Evolutionary conservation across 1,140 invertebrate genomes (phyloP).

Genomic region (Euwallacea fornicatus): DNA sequence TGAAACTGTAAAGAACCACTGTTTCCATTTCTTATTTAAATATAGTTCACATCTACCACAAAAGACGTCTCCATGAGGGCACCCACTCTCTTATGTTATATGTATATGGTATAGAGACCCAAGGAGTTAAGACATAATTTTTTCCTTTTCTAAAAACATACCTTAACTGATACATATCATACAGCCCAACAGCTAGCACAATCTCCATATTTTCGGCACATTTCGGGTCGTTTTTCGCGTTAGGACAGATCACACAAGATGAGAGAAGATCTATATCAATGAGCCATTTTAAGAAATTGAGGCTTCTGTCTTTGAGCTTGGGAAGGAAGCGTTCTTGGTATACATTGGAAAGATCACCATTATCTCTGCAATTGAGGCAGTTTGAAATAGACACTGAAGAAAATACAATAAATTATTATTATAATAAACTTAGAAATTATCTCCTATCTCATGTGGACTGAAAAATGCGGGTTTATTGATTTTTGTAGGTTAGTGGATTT

Average conservation of each 20-base stretch:
- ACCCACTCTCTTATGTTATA: too few relatives aligned
- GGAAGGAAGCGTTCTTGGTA: constrained; percentile 32
- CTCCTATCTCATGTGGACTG: too few relatives aligned
- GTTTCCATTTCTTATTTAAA: too few relatives aligned
- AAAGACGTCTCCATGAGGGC: too few relatives aligned
- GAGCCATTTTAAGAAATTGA: constrained; percentile 28
- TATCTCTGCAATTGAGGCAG: constrained; percentile 7
- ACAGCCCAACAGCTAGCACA: constrained; percentile 21
- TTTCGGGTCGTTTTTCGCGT: constrained; percentile 22
- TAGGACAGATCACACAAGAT: constrained; percentile 18
- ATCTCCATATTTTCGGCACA: constrained; percentile 24
- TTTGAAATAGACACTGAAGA: too few relatives aligned
- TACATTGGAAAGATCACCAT: constrained; percentile 21
- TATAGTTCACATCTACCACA: too few relatives aligned
- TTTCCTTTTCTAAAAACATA: neutral
- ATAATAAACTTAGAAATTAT: too few relatives aligned
- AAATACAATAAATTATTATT: too few relatives aligned
- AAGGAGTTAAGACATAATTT: neutral
- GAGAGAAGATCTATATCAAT: constrained; percentile 22
- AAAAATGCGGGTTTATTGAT: too few relatives aligned
- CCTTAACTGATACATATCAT: constrained; percentile 34
- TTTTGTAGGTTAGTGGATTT: too few relatives aligned
- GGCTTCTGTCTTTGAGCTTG: constrained; percentile 23
- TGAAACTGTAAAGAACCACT: too few relatives aligned
- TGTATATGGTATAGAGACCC: neutral